phyloP scores from a whole-genome alignment of 2,113 vertebrate species.

The Talpa occidentalis region DNA sequence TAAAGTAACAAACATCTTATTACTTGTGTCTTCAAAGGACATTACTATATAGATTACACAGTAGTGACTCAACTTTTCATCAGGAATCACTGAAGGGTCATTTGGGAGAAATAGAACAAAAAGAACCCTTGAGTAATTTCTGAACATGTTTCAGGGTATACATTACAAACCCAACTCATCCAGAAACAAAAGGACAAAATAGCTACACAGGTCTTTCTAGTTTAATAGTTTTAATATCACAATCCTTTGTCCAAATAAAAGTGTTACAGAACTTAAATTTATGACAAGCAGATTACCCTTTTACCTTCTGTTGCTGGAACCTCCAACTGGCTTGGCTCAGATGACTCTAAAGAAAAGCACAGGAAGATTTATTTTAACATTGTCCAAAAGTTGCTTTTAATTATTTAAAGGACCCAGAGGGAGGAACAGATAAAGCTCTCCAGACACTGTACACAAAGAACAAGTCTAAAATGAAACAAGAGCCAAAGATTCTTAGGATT shows the following conservation, averaged over 20 bases:
- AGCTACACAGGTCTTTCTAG: not conserved
- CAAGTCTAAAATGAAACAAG: not conserved
- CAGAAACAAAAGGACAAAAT: not conserved
- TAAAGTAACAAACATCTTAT: not conserved
- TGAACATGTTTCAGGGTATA: not conserved
- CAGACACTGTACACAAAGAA: not conserved
- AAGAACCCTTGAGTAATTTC: not conserved
- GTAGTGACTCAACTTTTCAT: not conserved
- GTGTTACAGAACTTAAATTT: not conserved
- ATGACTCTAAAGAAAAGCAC: slow-evolving; percentile 80
- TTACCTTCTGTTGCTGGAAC: slow-evolving; percentile 81
- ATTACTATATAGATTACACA: not conserved
- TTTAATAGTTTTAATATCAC: not conserved
- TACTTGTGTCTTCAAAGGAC: not conserved
- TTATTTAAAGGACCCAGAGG: not conserved
- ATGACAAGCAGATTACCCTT: too few species aligned
- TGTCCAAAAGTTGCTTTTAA: not conserved
- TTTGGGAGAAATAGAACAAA: not conserved
- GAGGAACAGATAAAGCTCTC: not conserved
- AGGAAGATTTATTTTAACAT: not conserved
- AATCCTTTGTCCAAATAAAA: not conserved
- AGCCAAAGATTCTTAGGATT: not conserved
- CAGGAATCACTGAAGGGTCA: not conserved
- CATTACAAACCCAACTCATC: not conserved
- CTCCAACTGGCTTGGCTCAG: slow-evolving; percentile 82